Evolutionary conservation across 2,888 invertebrate genomes (phyloP).

Genomic region (Sericinus montela): DNA sequence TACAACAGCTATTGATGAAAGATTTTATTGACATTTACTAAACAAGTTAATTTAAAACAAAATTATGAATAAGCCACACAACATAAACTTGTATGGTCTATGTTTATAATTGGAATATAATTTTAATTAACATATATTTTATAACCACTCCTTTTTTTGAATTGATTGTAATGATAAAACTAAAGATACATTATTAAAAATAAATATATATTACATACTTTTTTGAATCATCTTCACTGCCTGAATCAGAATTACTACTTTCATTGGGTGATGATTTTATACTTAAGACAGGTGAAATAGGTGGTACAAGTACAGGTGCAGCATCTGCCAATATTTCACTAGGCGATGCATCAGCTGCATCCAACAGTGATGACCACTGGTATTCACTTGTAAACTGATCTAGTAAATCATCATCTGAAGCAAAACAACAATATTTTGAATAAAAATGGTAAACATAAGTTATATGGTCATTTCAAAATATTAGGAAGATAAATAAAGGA

Average conservation of each 20-base stretch:
- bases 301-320: slow-evolving; percentile 54
- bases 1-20: too few species aligned
- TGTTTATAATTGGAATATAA: too few species aligned
- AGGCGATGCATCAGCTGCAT: slow-evolving; percentile 67
- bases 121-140: too few species aligned
- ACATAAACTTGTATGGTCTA: too few species aligned
- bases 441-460: neutral
- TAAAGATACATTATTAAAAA: too few species aligned
- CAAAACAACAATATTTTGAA: neutral
- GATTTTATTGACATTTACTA: too few species aligned
- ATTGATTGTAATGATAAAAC: too few species aligned
- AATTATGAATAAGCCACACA: too few species aligned
- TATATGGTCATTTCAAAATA: too few species aligned
- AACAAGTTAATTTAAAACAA: too few species aligned
- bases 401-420: slow-evolving; percentile 63
- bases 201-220: slow-evolving; percentile 36
- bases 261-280: slow-evolving; percentile 58
- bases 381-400: slow-evolving; percentile 63
- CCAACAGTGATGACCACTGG: slow-evolving; percentile 64
- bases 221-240: slow-evolving; percentile 73
- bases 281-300: slow-evolving; percentile 59
- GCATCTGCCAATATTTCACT: slow-evolving; percentile 74
- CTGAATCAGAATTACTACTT: slow-evolving; percentile 65
- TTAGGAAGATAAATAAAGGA: too few species aligned
- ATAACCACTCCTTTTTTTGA: too few species aligned